phyloP scores from a whole-genome alignment of 2,888 invertebrate genomes.

The Andricus quercusramuli region DNA sequence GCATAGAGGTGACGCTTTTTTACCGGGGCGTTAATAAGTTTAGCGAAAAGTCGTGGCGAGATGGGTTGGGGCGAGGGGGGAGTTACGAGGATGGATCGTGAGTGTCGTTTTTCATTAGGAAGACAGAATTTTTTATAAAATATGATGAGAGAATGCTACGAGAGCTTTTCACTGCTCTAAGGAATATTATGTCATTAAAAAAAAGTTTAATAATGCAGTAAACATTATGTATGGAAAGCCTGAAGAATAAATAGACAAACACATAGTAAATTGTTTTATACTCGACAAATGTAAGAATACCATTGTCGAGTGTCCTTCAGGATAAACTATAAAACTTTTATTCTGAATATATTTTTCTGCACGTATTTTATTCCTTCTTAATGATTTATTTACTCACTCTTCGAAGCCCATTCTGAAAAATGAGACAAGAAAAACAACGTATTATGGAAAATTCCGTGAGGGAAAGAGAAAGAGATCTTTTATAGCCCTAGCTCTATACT shows the following conservation, averaged over 20 bases:
- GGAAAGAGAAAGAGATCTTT: no score
- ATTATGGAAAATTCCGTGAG: no score
- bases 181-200: neutral
- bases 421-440: no score
- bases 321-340: neutral
- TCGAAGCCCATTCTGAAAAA: no score
- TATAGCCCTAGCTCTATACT: no score
- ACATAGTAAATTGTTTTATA: neutral
- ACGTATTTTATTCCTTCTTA: neutral
- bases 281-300: neutral
- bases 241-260: neutral
- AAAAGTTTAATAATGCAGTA: neutral
- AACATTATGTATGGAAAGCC: neutral
- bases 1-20: slow-evolving; percentile 38
- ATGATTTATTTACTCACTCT: no score
- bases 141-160: neutral
- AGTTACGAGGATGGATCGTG: neutral
- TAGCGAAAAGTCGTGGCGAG: slow-evolving; percentile 11
- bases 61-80: neutral
- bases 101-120: neutral
- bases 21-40: slow-evolving; percentile 36
- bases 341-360: neutral
- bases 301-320: no score
- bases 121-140: neutral
- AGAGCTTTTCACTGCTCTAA: neutral